phyloP scores from a whole-genome alignment of 1,140 invertebrate species.

The Psix sp. region DNA sequence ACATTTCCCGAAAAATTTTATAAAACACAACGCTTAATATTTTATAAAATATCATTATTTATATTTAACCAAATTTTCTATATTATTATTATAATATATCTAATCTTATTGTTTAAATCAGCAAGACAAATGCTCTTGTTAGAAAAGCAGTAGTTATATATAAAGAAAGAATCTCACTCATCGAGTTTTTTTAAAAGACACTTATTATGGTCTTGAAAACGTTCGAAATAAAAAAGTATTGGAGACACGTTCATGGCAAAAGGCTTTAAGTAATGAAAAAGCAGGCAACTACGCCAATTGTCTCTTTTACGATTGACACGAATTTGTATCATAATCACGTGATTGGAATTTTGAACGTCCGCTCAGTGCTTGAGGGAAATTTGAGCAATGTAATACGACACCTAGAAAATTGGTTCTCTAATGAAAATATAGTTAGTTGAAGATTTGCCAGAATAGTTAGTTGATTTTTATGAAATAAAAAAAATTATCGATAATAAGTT shows the following conservation, averaged over 20 bases:
- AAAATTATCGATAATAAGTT: constrained; percentile 10
- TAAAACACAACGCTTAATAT: too few relatives aligned
- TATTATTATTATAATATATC: background rate
- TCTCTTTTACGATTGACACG: constrained; percentile 31
- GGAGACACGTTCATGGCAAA: constrained; percentile 20
- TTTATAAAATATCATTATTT: too few relatives aligned
- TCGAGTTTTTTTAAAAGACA: background rate
- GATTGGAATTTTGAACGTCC: constrained; percentile 29
- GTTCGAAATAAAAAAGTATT: constrained; percentile 16
- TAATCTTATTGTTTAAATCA: background rate
- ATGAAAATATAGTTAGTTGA: constrained; percentile 25
- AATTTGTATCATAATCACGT: constrained; percentile 40
- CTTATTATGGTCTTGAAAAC: constrained; percentile 2
- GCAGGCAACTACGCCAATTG: constrained; percentile 26
- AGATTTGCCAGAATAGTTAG: constrained; percentile 27
- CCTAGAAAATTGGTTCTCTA: background rate
- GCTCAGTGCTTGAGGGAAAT: constrained; percentile 23
- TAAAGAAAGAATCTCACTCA: background rate
- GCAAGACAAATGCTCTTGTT: too few relatives aligned
- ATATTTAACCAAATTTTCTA: too few relatives aligned
- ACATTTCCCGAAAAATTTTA: too few relatives aligned
- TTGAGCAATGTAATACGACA: background rate
- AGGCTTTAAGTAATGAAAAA: constrained; percentile 18
- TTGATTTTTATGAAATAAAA: constrained; percentile 15
- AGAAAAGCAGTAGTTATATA: too few relatives aligned